Evolutionary conservation across 1,140 invertebrate genomes (phyloP).

Genomic region (Drosophila nasuta): DNA sequence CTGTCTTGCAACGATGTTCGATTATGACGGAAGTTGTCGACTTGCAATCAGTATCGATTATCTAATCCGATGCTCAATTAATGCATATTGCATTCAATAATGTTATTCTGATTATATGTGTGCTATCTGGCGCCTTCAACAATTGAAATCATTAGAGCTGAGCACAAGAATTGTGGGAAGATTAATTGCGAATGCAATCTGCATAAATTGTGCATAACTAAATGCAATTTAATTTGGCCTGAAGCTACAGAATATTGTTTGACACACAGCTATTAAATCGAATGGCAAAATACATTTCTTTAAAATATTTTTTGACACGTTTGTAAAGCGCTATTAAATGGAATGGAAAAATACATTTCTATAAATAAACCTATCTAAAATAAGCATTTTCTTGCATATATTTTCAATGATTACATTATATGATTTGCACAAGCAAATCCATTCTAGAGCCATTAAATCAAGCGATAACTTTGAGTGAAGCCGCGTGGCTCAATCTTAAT

Average conservation of each 20-base stretch:
- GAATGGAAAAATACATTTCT: background rate
- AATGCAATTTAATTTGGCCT: constrained; percentile 1
- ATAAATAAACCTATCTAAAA: background rate
- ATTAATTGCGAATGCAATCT: constrained; percentile 7
- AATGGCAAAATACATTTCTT: background rate
- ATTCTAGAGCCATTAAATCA: constrained; percentile 37
- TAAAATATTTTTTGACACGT: constrained; percentile 7
- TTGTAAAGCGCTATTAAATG: background rate
- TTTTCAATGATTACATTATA: constrained; percentile 25
- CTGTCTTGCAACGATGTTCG: constrained; percentile 24
- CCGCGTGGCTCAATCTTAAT: constrained; percentile 39
- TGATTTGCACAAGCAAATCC: constrained; percentile 25
- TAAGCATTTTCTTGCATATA: background rate
- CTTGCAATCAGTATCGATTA: constrained; percentile 66
- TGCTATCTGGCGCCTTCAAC: background rate
- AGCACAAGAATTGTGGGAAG: background rate
- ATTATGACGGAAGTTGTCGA: constrained; percentile 70
- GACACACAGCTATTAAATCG: background rate
- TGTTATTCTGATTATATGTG: constrained; percentile 19
- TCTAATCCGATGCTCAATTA: constrained; percentile 61
- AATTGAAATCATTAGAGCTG: background rate
- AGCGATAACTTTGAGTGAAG: constrained; percentile 49
- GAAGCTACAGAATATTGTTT: constrained; percentile 1
- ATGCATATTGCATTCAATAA: constrained; percentile 34
- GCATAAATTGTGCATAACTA: background rate